Base-by-base conservation (phyloP, 1,140 invertebrate species). In the Forficula auricularia region DNA sequence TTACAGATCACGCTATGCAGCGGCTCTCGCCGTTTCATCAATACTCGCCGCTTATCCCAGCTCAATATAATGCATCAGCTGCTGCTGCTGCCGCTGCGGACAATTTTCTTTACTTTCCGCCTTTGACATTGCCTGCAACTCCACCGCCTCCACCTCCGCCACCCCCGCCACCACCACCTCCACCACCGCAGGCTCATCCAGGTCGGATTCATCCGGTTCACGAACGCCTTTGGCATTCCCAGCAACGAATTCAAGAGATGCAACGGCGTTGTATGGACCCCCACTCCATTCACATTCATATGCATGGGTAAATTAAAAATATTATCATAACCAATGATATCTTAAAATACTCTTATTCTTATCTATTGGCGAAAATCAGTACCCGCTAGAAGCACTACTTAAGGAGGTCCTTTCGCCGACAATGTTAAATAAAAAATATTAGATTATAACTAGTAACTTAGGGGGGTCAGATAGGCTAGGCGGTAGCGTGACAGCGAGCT, bases 191-290 rank as follows among this genome's bases (percentile, higher is more conserved):
- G 19, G 46, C 40, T 49, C 49, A 48, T 9, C 61, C 63, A 14
- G 61, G 67, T 20, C 71, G 78, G 47, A 74, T 81, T 35, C 74
- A 81, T 65, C 70, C 77, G 19, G 62, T 79, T 7, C 78, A 82
- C 55, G 77, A 80, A 52, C 66, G 76, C 48, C 56, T 82, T 15
- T 82, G 77, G 77, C 65, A 77, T 42, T 66, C 71, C 3, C 79
- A 82, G 50, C 79, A 82, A 48, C 71, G 76, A 42, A 70, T 72
- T 54, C 72, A 80, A 63, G 72, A 81, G 63, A 57, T 72, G 48
- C 71, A 73, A 50, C 62, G 75, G 20, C 65, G 74, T 44, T 62
- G 67, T 44, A 63, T 72, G 53, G 70, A 71, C 47, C 54, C 56
- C 18, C 56, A 52, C 34, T 27, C 44, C 13, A 44, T 44, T 14